phyloP scores from a whole-genome alignment of 2,113 vertebrate species.

The Actenoides lindsayi region DNA sequence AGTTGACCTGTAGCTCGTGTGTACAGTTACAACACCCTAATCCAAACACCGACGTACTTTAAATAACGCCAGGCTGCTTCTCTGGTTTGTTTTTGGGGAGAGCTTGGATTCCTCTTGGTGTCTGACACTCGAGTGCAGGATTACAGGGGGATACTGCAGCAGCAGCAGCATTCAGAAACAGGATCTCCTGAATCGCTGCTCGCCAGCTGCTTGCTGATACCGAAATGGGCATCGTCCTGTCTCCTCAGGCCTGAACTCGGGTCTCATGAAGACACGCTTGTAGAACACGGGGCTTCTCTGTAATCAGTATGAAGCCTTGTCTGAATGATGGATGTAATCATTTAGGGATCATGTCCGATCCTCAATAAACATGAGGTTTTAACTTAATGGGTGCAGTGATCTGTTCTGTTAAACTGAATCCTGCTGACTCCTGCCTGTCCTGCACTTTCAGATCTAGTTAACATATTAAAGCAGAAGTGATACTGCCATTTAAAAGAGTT shows the following conservation, averaged over 20 bases:
- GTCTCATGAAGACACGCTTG: background rate
- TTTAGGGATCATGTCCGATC: background rate
- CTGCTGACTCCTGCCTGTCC: background rate
- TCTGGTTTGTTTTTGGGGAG: background rate
- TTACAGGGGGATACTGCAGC: background rate
- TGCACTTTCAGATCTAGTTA: background rate
- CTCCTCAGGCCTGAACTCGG: background rate
- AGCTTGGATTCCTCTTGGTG: background rate
- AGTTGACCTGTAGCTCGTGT: background rate
- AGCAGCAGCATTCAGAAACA: background rate
- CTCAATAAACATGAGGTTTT: background rate
- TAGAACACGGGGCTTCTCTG: background rate
- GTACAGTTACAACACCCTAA: background rate
- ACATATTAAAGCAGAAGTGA: background rate
- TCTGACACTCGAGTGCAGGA: background rate
- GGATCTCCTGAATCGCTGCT: background rate
- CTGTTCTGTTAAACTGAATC: background rate
- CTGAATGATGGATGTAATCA: rapidly evolving
- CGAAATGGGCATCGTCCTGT: background rate
- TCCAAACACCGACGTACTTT: background rate
- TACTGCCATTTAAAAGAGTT: background rate
- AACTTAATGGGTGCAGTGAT: background rate
- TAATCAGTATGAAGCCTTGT: background rate
- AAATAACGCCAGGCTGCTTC: background rate
- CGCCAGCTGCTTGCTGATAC: background rate